A percentile compares a stretch with the other conserved stretches of the same genome.
phyloP scores from a whole-genome alignment of 1,140 invertebrate genomes.

The Bombus ignitus region DNA sequence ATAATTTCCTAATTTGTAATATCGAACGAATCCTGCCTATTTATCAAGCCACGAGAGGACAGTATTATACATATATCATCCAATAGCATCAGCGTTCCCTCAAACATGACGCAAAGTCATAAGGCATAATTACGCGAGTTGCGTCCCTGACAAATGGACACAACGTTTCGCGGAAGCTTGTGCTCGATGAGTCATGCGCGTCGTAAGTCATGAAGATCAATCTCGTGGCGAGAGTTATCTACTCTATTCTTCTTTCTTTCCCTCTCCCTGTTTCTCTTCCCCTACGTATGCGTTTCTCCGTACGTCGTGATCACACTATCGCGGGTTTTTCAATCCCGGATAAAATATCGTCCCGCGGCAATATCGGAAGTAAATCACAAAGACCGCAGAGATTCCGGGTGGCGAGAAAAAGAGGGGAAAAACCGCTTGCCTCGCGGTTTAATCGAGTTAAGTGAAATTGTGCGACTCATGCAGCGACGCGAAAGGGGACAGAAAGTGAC shows the following conservation, averaged over 20 bases:
- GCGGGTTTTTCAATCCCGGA: constrained; percentile 61
- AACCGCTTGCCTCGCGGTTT: constrained; percentile 66
- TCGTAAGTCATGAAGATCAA: constrained; percentile 64
- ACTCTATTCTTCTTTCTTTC: no score
- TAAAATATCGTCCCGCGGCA: constrained; percentile 65
- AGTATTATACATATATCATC: not conserved
- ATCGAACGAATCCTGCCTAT: not conserved
- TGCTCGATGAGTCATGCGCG: constrained; percentile 48
- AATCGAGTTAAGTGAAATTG: constrained; percentile 71
- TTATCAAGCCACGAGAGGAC: not conserved
- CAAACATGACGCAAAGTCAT: not conserved
- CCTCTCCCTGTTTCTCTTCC: not conserved
- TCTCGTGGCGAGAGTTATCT: constrained; percentile 44
- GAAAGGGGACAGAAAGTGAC: not conserved
- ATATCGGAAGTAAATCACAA: constrained; percentile 70
- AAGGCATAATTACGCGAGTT: constrained; percentile 14
- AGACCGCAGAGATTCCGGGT: constrained; percentile 57
- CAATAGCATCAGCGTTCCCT: not conserved
- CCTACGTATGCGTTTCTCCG: constrained; percentile 9
- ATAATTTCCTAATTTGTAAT: not conserved
- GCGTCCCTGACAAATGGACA: not conserved
- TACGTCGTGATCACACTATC: constrained; percentile 53
- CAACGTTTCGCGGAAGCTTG: constrained; percentile 20
- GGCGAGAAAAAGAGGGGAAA: constrained; percentile 58
- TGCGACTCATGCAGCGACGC: constrained; percentile 53